Evolutionary conservation across 2,797 vertebrate species (phyloP).

Genomic region (Anguilla anguilla): DNA sequence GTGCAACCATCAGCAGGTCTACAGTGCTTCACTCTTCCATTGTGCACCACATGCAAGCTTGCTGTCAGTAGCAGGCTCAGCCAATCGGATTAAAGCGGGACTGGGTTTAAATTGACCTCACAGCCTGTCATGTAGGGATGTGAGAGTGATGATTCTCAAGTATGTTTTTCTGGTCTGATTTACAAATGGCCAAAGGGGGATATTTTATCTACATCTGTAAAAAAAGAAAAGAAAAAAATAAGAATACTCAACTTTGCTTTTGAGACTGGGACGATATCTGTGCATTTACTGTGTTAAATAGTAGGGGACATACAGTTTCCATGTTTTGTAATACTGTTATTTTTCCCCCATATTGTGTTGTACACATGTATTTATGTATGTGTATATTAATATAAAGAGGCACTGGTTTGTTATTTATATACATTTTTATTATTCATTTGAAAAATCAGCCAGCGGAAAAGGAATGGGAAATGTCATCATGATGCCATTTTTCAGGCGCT

Average conservation of each 20-base stretch:
- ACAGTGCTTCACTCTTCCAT: neutral
- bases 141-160: constrained; percentile 57
- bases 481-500: neutral
- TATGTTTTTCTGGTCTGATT: constrained; percentile 62
- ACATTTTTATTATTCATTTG: constrained; percentile 38
- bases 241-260: constrained; percentile 55
- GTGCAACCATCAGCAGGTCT: neutral
- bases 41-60: neutral
- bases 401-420: constrained; percentile 70
- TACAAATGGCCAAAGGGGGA: constrained; percentile 46
- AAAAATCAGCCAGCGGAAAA: constrained; percentile 5
- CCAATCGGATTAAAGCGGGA: neutral
- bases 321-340: constrained; percentile 57
- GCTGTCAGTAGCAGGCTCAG: neutral
- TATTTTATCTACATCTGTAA: constrained; percentile 22
- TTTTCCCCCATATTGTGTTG: constrained; percentile 59
- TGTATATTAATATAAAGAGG: constrained; percentile 62
- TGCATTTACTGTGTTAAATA: constrained; percentile 50
- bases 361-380: constrained; percentile 71
- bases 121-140: constrained; percentile 54
- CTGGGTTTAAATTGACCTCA: constrained; percentile 43
- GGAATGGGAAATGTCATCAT: neutral
- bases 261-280: constrained; percentile 37
- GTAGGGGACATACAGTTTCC: constrained; percentile 54
- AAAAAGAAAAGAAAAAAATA: constrained; percentile 33